Evolutionary conservation across 1,140 invertebrate species (phyloP).

Genomic region (Trachelipus rathkii): DNA sequence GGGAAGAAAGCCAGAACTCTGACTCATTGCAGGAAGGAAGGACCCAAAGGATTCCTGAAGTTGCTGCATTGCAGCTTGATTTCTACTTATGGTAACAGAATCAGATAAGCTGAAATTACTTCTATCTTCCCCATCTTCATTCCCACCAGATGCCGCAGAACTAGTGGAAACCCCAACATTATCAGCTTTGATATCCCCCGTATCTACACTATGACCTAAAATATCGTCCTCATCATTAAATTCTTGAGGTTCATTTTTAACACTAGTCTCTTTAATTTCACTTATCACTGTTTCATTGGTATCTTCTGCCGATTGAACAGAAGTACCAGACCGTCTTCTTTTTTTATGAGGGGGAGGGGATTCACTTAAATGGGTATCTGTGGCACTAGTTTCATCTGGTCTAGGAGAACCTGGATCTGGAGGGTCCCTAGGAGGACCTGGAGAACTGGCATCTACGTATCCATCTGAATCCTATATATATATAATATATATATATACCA

Average conservation of each 20-base stretch:
- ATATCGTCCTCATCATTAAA: slow-evolving; percentile 45
- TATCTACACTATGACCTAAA: slow-evolving; percentile 36
- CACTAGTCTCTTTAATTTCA: slow-evolving; percentile 39
- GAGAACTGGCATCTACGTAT: slow-evolving; percentile 43
- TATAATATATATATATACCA: background rate
- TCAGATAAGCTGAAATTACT: slow-evolving; percentile 33
- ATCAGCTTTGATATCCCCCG: slow-evolving; percentile 36
- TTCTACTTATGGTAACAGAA: slow-evolving; percentile 41
- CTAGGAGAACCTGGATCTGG: slow-evolving; percentile 42
- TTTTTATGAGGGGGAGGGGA: slow-evolving; percentile 37
- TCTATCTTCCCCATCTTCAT: slow-evolving; percentile 32
- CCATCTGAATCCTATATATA: slow-evolving; percentile 36
- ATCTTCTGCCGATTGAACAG: slow-evolving; percentile 39
- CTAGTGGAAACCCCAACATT: background rate
- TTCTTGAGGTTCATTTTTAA: slow-evolving; percentile 45
- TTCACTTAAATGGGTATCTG: slow-evolving; percentile 41
- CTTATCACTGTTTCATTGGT: slow-evolving; percentile 44
- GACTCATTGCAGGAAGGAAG: slow-evolving; percentile 43
- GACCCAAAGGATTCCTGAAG: slow-evolving; percentile 43
- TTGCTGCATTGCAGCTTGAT: slow-evolving; percentile 44
- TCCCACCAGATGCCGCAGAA: background rate
- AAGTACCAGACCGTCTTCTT: slow-evolving; percentile 36
- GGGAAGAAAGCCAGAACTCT: slow-evolving; percentile 44
- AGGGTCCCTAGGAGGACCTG: slow-evolving; percentile 42
- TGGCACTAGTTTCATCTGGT: slow-evolving; percentile 29